Conservation (phyloP, 2,113 vertebrate genomes). For the Diglossa brunneiventris region DNA sequence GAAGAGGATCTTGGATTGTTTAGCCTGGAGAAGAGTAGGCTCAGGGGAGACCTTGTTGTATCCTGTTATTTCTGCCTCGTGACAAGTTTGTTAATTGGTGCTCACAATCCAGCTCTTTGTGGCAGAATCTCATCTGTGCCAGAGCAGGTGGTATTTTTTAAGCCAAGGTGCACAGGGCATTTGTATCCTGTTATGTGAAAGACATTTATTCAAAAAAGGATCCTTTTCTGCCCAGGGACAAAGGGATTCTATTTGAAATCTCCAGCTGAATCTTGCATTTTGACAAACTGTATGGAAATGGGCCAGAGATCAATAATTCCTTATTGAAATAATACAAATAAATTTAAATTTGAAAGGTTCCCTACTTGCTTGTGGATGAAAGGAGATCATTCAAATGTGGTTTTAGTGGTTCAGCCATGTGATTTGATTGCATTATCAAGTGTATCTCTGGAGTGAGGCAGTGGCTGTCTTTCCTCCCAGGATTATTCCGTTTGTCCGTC, state of each 20-base stretch:
- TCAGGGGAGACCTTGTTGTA: not conserved
- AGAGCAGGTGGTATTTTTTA: not conserved
- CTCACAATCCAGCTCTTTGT: not conserved
- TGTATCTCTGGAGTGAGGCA: not conserved
- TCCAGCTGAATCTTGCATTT: not conserved
- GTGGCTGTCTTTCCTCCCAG: slow-evolving; percentile 44
- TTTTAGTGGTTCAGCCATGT: not conserved
- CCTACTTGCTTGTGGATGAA: not conserved
- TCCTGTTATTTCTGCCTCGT: not conserved
- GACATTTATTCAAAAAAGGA: not conserved
- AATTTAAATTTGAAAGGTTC: not conserved
- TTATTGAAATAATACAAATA: not conserved
- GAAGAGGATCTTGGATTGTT: not conserved
- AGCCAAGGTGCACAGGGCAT: not conserved
- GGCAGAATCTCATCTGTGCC: not conserved
- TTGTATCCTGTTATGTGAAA: not conserved
- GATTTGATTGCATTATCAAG: not conserved
- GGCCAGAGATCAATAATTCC: not conserved
- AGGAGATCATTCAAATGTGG: not conserved
- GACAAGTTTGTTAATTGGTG: not conserved
- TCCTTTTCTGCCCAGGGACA: not conserved
- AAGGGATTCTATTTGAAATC: not conserved
- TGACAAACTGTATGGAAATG: not conserved
- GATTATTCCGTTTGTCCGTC: slow-evolving; percentile 90
- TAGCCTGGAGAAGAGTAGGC: not conserved